phyloP scores from a whole-genome alignment of 2,797 vertebrate species.

The Anniella stebbinsi region DNA sequence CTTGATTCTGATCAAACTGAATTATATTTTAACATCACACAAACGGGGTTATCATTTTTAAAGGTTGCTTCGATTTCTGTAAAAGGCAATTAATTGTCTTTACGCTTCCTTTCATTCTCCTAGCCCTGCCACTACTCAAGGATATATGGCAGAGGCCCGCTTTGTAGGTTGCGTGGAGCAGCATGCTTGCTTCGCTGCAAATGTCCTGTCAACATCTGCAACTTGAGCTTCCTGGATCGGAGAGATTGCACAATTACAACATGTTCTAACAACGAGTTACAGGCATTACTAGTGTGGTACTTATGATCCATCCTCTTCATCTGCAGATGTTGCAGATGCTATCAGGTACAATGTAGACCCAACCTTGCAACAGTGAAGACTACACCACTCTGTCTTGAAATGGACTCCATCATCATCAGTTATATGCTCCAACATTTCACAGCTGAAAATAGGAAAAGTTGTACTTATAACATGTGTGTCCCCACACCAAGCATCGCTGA shows the following conservation, averaged over 20 bases:
- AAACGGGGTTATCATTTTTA: background rate
- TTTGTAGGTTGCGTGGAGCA: background rate
- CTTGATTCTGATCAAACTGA: background rate
- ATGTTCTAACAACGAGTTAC: background rate
- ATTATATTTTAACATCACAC: background rate
- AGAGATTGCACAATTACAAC: background rate
- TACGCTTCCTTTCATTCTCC: accelerated
- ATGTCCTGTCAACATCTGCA: background rate
- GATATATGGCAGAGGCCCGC: background rate
- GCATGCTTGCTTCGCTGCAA: background rate
- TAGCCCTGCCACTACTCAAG: background rate
- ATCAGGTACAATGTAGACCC: background rate
- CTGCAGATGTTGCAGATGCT: background rate
- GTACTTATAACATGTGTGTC: too few relatives aligned
- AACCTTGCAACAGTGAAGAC: background rate
- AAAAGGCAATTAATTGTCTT: background rate
- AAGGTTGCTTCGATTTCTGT: background rate
- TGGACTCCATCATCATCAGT: too few relatives aligned
- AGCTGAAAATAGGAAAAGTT: too few relatives aligned
- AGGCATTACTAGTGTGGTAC: too few relatives aligned
- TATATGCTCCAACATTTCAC: too few relatives aligned
- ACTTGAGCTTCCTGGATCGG: background rate
- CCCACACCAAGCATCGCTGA: too few relatives aligned
- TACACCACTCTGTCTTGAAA: too few relatives aligned
- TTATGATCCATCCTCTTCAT: background rate